A percentile compares a stretch with the other conserved stretches of the same genome.
Conservation (phyloP, 1,140 invertebrate species). For the Arion vulgaris region DNA sequence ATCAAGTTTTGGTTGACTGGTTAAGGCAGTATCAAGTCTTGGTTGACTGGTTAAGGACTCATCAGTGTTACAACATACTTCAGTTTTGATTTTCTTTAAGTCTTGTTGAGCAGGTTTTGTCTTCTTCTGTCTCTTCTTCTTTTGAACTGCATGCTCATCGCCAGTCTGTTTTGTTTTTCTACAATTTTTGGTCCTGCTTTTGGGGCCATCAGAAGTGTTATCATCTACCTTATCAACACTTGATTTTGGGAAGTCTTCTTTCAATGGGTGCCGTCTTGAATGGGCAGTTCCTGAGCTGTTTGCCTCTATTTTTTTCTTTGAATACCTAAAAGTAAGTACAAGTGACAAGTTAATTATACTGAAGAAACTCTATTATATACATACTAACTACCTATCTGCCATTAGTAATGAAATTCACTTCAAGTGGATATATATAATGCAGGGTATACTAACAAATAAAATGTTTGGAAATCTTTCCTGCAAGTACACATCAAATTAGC, state of each 20-base stretch:
- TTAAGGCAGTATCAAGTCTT: background rate
- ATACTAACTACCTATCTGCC: no score
- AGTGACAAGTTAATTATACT: background rate
- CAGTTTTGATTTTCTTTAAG: slow-evolving; percentile 13
- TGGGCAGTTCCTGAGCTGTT: slow-evolving; percentile 65
- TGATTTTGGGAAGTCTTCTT: slow-evolving; percentile 44
- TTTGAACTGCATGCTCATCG: background rate
- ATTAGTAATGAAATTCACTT: no score
- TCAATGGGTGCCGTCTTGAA: slow-evolving; percentile 69
- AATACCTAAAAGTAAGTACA: slow-evolving; percentile 47
- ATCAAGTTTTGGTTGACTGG: background rate
- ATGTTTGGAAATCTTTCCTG: no score
- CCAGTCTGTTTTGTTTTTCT: slow-evolving; percentile 26
- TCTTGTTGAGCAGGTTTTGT: slow-evolving; percentile 38
- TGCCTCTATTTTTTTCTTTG: slow-evolving; percentile 58
- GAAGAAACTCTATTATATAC: no score
- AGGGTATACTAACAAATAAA: no score
- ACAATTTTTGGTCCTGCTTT: slow-evolving; percentile 12
- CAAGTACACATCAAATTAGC: no score
- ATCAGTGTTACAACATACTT: background rate
- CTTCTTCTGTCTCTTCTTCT: slow-evolving; percentile 42
- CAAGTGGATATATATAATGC: no score
- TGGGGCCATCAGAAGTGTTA: background rate
- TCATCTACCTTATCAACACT: slow-evolving; percentile 6
- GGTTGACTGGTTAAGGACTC: background rate